phyloP scores from a whole-genome alignment of 2,113 vertebrate species.

The Noturus placidus region DNA sequence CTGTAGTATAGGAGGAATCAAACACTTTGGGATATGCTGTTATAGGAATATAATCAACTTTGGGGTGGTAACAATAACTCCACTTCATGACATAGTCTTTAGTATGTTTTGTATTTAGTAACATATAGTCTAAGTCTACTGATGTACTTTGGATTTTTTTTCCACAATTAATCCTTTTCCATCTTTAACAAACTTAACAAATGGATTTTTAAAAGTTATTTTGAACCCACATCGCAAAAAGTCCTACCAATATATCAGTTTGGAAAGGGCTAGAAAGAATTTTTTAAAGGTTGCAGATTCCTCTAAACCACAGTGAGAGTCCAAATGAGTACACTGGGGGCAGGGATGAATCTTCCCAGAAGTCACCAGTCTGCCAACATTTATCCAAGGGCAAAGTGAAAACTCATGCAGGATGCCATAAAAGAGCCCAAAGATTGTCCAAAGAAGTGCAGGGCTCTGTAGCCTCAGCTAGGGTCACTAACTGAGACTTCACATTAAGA shows the following conservation, averaged over 20 bases:
- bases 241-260: neutral
- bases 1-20: too few relatives aligned
- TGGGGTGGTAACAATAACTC: neutral
- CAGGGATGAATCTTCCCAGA: neutral
- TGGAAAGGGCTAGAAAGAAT: neutral
- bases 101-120: neutral
- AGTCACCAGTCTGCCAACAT: neutral
- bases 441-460: neutral
- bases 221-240: neutral
- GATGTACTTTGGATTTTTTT: neutral
- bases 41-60: neutral
- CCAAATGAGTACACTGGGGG: neutral
- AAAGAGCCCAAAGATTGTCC: neutral
- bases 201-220: neutral
- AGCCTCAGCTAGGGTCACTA: neutral
- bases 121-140: neutral
- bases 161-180: neutral
- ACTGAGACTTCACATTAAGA: neutral
- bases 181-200: neutral
- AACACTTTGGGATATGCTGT: neutral
- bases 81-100: neutral
- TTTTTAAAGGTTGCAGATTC: neutral
- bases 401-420: neutral
- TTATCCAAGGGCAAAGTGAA: neutral
- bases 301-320: neutral